Base-by-base conservation (phyloP, 2,888 invertebrate species). In the Rapana venosa region DNA sequence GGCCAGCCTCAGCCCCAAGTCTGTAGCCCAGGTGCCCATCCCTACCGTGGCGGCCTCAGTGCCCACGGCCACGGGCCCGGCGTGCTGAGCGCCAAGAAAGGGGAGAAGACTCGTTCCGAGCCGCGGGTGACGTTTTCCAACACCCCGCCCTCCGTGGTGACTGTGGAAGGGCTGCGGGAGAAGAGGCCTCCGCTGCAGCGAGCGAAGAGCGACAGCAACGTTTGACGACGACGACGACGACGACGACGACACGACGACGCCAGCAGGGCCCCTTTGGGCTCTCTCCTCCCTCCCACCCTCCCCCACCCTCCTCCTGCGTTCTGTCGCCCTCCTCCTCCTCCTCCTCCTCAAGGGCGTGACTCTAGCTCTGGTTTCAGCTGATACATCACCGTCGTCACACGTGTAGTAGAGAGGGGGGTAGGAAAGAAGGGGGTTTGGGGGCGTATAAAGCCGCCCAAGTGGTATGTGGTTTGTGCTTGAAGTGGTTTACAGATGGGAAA, bases 71-170 rank as follows among this genome's bases (percentile, higher is more conserved):
- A 36, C 83, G 15, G 56, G 61, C 32, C 36, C 85, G 11, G 87
- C 15, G 74, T 83, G 5, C 66, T 88, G 61, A 77, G 22, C 15
- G 74, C 90, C 74, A 74, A 88, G 66, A 61, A 87, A 79, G 86
- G 77, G 30, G 88, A 88, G 47, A 88, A 84, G 66, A 89, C 81
- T 20, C 89, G 89, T 32, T 47, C 85, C 20, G 89, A 89, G 85
- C 89, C 89, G 11, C 89, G 89, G 15, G 89, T 89, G 61, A 89
- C 89, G 1, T 89, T 89, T 32, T 89, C 89, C n/a, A 89, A 85
- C 74, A 85, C 85, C 6, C 74, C 89, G 30, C 84, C 89, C 36
- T 89, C 89, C 20, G 36, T 85, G 22, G 89, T 89, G 70, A 89
- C 89, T 6, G 74, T 89, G 36, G 89, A 70, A 15, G 89, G 84